Evolutionary conservation across 1,140 invertebrate species (phyloP), one percentile per base, ranked within the genome.

Genomic region (Trinorchestia longiramus): DNA sequence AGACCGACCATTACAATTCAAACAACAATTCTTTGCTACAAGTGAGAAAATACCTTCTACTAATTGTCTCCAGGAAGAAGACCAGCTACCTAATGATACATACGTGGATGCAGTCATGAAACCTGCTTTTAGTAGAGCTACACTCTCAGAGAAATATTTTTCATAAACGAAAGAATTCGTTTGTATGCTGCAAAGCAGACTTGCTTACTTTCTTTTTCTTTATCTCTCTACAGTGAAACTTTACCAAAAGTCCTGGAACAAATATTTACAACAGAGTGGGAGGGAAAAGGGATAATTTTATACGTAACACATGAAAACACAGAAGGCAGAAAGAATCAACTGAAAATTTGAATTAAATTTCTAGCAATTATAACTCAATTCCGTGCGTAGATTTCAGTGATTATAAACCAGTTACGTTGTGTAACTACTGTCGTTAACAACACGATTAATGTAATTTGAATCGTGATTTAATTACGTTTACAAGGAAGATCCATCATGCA

Each of bases 11-110:
- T 77, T 77, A 77, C 28, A 77, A 90, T 43, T 43, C 88, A 90
- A 90, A 90, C 43, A 90, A 90, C 43, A 90, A 90, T 41, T 90
- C 88, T 43, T 42, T 15, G 88, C 88, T 44, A 94, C 43, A 43
- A 94, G 92, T 94, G 92, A 94, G 92, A 94, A 94, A 94, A 94
- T 94, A 94, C 92, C 43, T 47, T 94, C 92, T 94, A 94, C 92
- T 94, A 45, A 45, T n/a, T 11, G 43, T n/a, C 92, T 90, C 19
- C 43, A 45, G 92, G 19, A 43, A 94, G 43, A 44, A 43, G 92
- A 94, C 92, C 92, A 47, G 92, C 92, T 94, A 45, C 92, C 92
- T 94, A 45, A 94, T 28, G 43, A 43, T 94, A 94, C 44, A 47
- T 43, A 90, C 8, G 62, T 77, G 62, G 62, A 77, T 77, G 62